Percentiles rank a stretch among this genome's conserved stretches.
Evolutionary conservation across 2,113 vertebrate genomes (phyloP).

Genomic region (Strigops habroptila): DNA sequence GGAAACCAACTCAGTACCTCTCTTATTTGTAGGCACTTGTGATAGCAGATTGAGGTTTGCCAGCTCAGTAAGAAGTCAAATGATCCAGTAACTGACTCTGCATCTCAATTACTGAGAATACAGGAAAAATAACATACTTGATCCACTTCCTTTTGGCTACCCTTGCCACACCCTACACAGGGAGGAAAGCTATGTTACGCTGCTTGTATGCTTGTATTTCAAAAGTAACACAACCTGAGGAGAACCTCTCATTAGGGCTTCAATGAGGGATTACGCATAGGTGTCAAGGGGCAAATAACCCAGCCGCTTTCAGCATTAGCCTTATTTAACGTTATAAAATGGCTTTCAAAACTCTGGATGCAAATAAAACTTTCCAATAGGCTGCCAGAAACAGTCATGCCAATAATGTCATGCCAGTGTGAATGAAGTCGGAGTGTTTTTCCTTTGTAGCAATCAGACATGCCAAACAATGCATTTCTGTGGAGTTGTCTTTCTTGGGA

Average conservation of each 20-base stretch:
- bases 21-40: conserved; percentile 35
- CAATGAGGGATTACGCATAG: conserved; percentile 7
- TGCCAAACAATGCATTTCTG: conserved; percentile 33
- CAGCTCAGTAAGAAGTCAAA: conserved; percentile 38
- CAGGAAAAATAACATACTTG: conserved; percentile 1
- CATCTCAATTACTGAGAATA: neutral
- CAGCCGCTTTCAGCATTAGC: neutral
- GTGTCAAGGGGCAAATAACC: conserved; percentile 38
- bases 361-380: conserved; percentile 17
- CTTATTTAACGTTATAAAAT: conserved; percentile 2
- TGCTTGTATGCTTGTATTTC: neutral
- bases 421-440: conserved; percentile 8
- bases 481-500: conserved; percentile 34
- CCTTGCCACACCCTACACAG: neutral
- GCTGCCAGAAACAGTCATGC: conserved; percentile 1
- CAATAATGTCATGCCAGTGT: neutral
- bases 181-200: neutral
- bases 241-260: neutral
- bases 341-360: conserved; percentile 35
- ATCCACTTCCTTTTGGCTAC: neutral
- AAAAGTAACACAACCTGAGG: neutral
- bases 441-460: conserved; percentile 41
- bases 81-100: conserved; percentile 16
- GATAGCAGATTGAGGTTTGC: conserved; percentile 43
- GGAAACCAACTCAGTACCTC: neutral